These are phyloP conservation scores for Parnassius orleans DNA, from an alignment of 2,888 invertebrate genomes.

Conservation along the genomic window DNA sequence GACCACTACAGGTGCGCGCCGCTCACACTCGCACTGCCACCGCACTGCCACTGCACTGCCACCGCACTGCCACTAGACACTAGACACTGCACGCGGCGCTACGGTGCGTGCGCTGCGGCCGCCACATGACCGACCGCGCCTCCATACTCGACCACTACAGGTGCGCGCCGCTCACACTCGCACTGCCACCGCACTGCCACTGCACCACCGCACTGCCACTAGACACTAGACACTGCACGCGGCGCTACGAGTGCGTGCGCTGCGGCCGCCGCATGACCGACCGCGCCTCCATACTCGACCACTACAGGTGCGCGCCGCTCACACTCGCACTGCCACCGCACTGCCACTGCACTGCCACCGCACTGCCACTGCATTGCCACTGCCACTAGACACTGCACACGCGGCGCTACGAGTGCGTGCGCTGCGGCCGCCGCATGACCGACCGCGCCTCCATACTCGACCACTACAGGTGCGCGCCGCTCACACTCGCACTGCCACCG, in stretches of 20 bases:
- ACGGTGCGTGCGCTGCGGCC: background rate
- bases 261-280: conserved; percentile 63
- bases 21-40: conserved; percentile 35
- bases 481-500: background rate
- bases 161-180: conserved; percentile 24
- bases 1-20: conserved; percentile 56
- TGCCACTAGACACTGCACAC: too few species aligned
- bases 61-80: background rate
- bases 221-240: too few species aligned
- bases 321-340: too few species aligned
- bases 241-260: conserved; percentile 42
- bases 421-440: conserved; percentile 47
- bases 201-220: background rate
- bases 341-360: too few species aligned
- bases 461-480: conserved; percentile 49
- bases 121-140: conserved; percentile 57
- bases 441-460: conserved; percentile 60
- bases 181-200: background rate
- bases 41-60: conserved; percentile 30
- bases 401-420: background rate
- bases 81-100: background rate
- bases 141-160: conserved; percentile 65
- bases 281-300: conserved; percentile 53
- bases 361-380: too few species aligned
- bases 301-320: too few species aligned